phyloP scores from a whole-genome alignment of 1,140 invertebrate genomes.

The Coptotermes formosanus region DNA sequence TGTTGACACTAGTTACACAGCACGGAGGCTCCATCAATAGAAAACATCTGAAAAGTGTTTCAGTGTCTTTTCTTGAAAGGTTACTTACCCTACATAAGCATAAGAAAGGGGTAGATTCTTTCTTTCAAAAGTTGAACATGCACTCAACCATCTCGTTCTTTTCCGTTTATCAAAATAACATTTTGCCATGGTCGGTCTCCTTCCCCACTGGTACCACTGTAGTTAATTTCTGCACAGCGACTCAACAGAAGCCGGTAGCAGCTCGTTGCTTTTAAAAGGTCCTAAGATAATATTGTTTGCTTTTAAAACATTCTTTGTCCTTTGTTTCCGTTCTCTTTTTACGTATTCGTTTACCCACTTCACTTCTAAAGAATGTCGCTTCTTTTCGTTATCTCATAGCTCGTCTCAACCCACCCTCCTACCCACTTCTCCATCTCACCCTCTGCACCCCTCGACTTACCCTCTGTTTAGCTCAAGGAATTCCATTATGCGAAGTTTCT shows the following conservation, averaged over 20 bases:
- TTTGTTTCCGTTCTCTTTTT: conserved; percentile 8
- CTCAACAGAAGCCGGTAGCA: background rate
- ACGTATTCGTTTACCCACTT: conserved; percentile 28
- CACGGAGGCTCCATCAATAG: background rate
- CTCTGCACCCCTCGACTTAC: background rate
- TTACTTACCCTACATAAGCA: background rate
- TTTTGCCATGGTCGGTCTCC: background rate
- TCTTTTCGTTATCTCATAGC: conserved; percentile 28
- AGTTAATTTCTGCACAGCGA: conserved; percentile 26
- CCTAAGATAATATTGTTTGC: conserved; percentile 34
- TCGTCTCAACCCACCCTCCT: background rate
- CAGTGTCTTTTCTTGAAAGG: background rate
- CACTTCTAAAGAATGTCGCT: conserved; percentile 29
- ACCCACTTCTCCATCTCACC: background rate
- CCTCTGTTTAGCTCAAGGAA: conserved; percentile 28
- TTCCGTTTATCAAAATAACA: conserved; percentile 24
- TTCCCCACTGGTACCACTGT: background rate
- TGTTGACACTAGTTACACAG: background rate
- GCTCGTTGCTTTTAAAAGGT: conserved; percentile 29
- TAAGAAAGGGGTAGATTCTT: background rate
- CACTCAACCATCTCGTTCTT: background rate
- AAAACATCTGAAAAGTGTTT: conserved; percentile 3
- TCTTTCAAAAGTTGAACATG: conserved; percentile 17
- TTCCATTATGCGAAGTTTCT: conserved; percentile 25
- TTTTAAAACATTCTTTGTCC: conserved; percentile 34